phyloP scores from a whole-genome alignment of 2,888 invertebrate species.

The Drosophila lacicola region DNA sequence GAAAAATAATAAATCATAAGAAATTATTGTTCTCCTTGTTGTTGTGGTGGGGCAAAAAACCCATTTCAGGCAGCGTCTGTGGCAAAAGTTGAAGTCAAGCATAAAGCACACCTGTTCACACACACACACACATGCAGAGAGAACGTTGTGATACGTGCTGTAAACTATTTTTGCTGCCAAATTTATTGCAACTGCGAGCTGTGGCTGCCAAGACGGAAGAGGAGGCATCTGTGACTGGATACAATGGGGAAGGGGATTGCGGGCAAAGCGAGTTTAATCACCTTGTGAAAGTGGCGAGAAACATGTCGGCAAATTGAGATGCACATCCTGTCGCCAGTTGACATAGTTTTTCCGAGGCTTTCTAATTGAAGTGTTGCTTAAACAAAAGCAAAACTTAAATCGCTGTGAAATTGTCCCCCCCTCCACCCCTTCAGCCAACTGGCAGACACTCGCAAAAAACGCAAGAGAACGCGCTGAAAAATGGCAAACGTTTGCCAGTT shows the following conservation, averaged over 20 bases:
- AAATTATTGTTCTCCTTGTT: constrained; percentile 32
- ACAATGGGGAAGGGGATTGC: neutral
- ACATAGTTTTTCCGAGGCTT: constrained; percentile 66
- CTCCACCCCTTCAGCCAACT: neutral
- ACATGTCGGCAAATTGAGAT: constrained; percentile 52
- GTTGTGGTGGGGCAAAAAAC: constrained; percentile 43
- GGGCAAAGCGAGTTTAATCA: constrained; percentile 77
- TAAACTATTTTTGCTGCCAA: constrained; percentile 72
- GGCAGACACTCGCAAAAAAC: constrained; percentile 29
- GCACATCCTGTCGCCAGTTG: constrained; percentile 63
- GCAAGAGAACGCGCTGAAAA: constrained; percentile 44
- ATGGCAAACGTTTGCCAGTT: constrained; percentile 61
- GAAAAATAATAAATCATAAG: constrained; percentile 75
- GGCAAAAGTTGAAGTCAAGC: constrained; percentile 71
- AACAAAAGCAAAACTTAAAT: constrained; percentile 80
- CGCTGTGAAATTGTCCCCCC: constrained; percentile 71
- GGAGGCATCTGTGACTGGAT: constrained; percentile 17
- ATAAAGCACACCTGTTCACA: constrained; percentile 70
- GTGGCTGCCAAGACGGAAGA: constrained; percentile 17
- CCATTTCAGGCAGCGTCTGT: constrained; percentile 40
- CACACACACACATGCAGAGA: constrained; percentile 18
- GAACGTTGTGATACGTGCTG: constrained; percentile 70
- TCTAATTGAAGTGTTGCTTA: constrained; percentile 82
- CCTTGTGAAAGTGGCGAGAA: constrained; percentile 65
- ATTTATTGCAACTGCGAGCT: constrained; percentile 58